Evolutionary conservation across 2,888 invertebrate species (phyloP).

Genomic region (Silvanus unidentatus): DNA sequence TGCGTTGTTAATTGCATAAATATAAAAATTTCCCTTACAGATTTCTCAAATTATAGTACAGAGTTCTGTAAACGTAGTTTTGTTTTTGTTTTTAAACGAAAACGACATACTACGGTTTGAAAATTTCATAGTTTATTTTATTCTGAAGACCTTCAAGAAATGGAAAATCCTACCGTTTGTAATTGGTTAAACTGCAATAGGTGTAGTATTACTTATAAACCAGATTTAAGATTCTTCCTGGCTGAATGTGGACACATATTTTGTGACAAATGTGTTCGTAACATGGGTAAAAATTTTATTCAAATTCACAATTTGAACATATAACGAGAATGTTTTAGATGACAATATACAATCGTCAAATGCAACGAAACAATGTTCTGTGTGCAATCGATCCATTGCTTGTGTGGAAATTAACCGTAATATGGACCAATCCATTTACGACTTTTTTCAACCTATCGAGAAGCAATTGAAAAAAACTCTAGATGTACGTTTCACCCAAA

Average conservation of each 20-base stretch:
- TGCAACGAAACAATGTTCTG: constrained; percentile 27
- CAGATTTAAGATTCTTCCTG: constrained; percentile 30
- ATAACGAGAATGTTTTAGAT: too few relatives aligned
- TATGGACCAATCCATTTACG: constrained; percentile 30
- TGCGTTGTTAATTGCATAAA: too few relatives aligned
- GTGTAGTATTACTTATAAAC: constrained; percentile 29
- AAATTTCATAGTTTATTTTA: too few relatives aligned
- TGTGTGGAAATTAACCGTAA: constrained; percentile 29
- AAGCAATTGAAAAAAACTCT: constrained; percentile 26
- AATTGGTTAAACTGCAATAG: constrained; percentile 42
- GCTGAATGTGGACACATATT: constrained; percentile 39
- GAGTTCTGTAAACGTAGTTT: too few relatives aligned
- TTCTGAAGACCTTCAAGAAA: too few relatives aligned
- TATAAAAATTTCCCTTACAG: too few relatives aligned
- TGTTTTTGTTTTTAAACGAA: too few relatives aligned
- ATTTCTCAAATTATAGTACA: too few relatives aligned
- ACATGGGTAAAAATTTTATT: constrained; percentile 9
- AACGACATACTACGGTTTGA: too few relatives aligned
- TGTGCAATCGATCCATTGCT: constrained; percentile 30
- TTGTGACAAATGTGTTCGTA: constrained; percentile 34
- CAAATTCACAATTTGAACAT: constrained; percentile 17
- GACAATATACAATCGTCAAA: too few relatives aligned
- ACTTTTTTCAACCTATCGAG: constrained; percentile 34
- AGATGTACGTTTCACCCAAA: constrained; percentile 24
- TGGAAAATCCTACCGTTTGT: too few relatives aligned